Conservation (phyloP, 2,113 vertebrate genomes). For the Ammodytes marinus region DNA sequence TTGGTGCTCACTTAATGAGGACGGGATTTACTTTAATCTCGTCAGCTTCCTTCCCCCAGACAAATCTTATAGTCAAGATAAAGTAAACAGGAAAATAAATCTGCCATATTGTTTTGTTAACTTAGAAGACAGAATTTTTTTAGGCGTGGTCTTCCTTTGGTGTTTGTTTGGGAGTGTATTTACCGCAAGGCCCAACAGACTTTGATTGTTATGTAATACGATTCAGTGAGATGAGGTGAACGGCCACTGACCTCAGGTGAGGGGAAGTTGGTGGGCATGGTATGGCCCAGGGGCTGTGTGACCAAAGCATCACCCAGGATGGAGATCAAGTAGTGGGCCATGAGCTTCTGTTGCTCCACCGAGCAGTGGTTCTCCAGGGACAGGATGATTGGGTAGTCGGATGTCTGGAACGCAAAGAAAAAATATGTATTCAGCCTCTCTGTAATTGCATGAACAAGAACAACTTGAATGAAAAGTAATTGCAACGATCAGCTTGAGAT, state of each 20-base stretch:
- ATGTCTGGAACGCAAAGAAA: slow-evolving; percentile 81
- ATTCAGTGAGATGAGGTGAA: neutral
- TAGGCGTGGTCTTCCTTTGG: slow-evolving; percentile 18
- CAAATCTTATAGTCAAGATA: slow-evolving; percentile 21
- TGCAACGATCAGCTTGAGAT: neutral
- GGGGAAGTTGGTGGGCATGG: slow-evolving; percentile 86
- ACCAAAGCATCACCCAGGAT: slow-evolving; percentile 91
- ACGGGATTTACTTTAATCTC: slow-evolving; percentile 9
- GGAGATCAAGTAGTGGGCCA: slow-evolving; percentile 88
- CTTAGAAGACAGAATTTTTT: slow-evolving; percentile 16
- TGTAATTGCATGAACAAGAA: neutral
- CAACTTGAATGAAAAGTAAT: neutral
- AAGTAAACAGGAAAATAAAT: slow-evolving; percentile 61
- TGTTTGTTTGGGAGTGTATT: neutral
- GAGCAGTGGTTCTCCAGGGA: slow-evolving; percentile 98
- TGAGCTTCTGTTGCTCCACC: slow-evolving; percentile 91
- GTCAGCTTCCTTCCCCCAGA: slow-evolving; percentile 21
- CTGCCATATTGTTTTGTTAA: slow-evolving; percentile 18
- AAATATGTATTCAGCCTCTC: neutral
- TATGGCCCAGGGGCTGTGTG: slow-evolving; percentile 83
- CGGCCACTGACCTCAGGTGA: slow-evolving; percentile 89
- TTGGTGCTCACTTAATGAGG: slow-evolving; percentile 23
- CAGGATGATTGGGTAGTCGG: slow-evolving; percentile 93
- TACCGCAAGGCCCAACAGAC: neutral
- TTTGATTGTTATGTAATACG: neutral